Base-by-base conservation (phyloP, 2,888 invertebrate genomes). In the Eumacrocentrus americanus region DNA sequence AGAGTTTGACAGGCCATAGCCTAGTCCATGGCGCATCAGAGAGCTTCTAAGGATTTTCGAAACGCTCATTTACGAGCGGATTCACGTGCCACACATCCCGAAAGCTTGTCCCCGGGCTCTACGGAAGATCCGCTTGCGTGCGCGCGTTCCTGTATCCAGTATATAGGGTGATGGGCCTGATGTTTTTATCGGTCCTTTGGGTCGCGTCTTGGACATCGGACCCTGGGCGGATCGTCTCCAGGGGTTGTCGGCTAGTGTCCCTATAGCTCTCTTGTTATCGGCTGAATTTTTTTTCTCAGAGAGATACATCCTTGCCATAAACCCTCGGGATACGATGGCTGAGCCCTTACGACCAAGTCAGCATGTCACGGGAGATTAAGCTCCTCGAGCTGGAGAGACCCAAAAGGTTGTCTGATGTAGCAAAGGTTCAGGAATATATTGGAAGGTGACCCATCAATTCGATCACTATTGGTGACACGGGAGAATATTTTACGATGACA, bases 331-430 rank as follows among this genome's bases (percentile, higher is more conserved):
- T 22, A 46, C 38, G 22, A 56, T 68, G 71, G 70, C 70, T 67
- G 67, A 67, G 58, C 65, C 68, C 62, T 65, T 58, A 62, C 61
- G 64, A 64, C 68, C 62, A 68, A 72, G 72, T 75, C 75, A 72
- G 74, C 72, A 70, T 67, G 70, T 70, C 70, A 67, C 61, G 67
- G 63, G 71, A 75, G 70, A 73, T 75, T 73, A 73, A 75, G 68
- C 67, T 71, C 58, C 53, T 50, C 18, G 22, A 58, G 37, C 37
- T 23, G 20, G 29, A n/a, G 18, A 46, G n/a, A n/a, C n/a, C n/a
- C n/a, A n/a, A n/a, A n/a, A n/a, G n/a, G n/a, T n/a, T n/a, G n/a
- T n/a, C n/a, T n/a, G n/a, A n/a, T n/a, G n/a, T n/a, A n/a, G n/a
- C n/a, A n/a, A n/a, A n/a, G n/a, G n/a, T n/a, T n/a, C n/a, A n/a